phyloP scores from a whole-genome alignment of 2,113 vertebrate genomes.

The Gymnarchus niloticus region DNA sequence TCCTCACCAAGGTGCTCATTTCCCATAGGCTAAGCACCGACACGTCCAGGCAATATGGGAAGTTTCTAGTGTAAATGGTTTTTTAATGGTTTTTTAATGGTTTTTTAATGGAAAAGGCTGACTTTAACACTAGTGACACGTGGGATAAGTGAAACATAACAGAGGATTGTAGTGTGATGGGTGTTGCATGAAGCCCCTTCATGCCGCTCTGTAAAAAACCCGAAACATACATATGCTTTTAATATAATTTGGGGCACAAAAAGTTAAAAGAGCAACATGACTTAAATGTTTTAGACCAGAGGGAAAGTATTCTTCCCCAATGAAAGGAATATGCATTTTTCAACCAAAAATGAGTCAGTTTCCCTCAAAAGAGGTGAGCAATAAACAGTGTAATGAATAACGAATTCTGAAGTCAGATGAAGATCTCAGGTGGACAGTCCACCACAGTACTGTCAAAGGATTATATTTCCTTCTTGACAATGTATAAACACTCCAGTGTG shows the following conservation, averaged over 20 bases:
- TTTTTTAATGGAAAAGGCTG: not conserved
- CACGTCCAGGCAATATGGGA: not conserved
- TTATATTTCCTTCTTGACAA: not conserved
- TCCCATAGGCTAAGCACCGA: not conserved
- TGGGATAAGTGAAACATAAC: constrained; percentile 23
- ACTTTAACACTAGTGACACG: constrained; percentile 32
- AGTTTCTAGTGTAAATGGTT: constrained; percentile 7
- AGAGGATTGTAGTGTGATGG: constrained; percentile 27
- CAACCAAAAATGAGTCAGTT: not conserved
- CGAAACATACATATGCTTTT: constrained; percentile 19
- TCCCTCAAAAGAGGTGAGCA: not conserved
- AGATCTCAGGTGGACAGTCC: constrained; percentile 1
- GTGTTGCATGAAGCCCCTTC: not conserved
- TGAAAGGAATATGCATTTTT: not conserved
- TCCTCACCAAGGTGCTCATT: not conserved
- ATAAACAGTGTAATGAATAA: not conserved
- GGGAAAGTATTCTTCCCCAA: not conserved
- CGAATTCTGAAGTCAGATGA: not conserved
- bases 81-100: not conserved
- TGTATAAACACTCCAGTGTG: not conserved
- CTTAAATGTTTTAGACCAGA: not conserved
- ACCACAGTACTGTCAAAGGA: not conserved
- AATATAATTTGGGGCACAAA: not conserved
- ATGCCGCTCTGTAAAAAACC: not conserved
- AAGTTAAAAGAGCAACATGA: constrained; percentile 16